Evolutionary conservation across 1,140 invertebrate genomes (phyloP), one percentile per base, ranked within the genome.

Genomic region (Papilio polyxenes): DNA sequence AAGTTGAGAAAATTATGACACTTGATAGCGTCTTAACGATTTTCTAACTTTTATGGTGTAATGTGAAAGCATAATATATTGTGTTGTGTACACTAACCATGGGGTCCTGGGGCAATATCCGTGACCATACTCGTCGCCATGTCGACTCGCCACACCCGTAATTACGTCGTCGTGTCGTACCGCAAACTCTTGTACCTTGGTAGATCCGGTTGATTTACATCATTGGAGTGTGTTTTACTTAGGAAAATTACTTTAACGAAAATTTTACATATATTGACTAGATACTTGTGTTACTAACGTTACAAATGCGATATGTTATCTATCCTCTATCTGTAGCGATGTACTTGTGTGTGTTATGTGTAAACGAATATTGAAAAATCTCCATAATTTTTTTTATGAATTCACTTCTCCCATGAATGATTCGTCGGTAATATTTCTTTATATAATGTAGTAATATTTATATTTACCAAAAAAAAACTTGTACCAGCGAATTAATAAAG

Each of bases 81-180:
- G 72, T 44, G 40, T 44, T 44, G 40, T 75, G 75, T 77, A 80
- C 23, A 31, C 84, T 85, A 86, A 87, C 86, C 84, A 89, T 86
- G 85, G 85, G 82, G 82, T 85, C 83, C 76, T 87, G 81, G 83
- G 82, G 86, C 87, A 87, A 88, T 87, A 87, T 89, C 86, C 87
- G 86, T 65, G 79, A 49, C 59, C 74, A 49, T 69, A 53, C 44
- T 49, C 48, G 74, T 51, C 74, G 15, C 15, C 72, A 69, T 44
- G 40, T 65, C 59, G 31, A 2, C 8, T 15, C 74, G 44, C 74
- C 10, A 11, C 37, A 15, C 40, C 15, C 44, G 74, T 75, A 75
- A 75, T 75, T 75, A 75, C 74, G 74, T 75, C 51, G 40, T 44
- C 4, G 72, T 37, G 6, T 23, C 37, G 44, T 37, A 76, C 11